A percentile compares a stretch with the other conserved stretches of the same genome.
Conservation (phyloP, 2,888 invertebrate species). For the Liposcelis brunnea region DNA sequence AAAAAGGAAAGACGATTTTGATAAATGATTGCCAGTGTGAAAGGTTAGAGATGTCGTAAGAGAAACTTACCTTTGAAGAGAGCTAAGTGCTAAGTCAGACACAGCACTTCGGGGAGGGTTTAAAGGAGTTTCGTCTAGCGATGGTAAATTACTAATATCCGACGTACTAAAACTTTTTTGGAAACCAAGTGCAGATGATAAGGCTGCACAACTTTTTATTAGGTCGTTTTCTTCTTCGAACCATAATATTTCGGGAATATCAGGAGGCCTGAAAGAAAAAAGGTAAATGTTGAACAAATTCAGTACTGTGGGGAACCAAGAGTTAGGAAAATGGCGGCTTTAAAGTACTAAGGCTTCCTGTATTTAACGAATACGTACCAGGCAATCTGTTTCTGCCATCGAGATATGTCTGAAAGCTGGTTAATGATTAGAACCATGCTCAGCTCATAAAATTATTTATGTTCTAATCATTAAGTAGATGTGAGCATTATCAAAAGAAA, state of each 20-base stretch:
- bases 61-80: slow-evolving; percentile 30
- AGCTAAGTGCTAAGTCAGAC: slow-evolving; percentile 39
- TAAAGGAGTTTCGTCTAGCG: slow-evolving; percentile 25
- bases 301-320: too few relatives aligned
- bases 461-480: too few relatives aligned
- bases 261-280: slow-evolving; percentile 30
- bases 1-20: background rate
- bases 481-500: too few relatives aligned
- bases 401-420: too few relatives aligned
- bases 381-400: too few relatives aligned
- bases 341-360: too few relatives aligned
- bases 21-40: background rate
- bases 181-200: slow-evolving; percentile 63
- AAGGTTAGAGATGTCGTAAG: too few relatives aligned
- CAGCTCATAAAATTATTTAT: too few relatives aligned
- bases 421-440: too few relatives aligned
- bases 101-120: slow-evolving; percentile 27
- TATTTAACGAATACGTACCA: too few relatives aligned
- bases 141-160: slow-evolving; percentile 47
- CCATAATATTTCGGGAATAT: slow-evolving; percentile 44
- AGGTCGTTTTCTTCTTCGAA: slow-evolving; percentile 62
- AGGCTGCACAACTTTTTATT: slow-evolving; percentile 60
- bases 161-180: slow-evolving; percentile 70
- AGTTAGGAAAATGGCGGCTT: too few relatives aligned
- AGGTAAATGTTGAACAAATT: background rate